Conservation (phyloP, 23 tunicate genomes). For the Ascidia mentula region DNA sequence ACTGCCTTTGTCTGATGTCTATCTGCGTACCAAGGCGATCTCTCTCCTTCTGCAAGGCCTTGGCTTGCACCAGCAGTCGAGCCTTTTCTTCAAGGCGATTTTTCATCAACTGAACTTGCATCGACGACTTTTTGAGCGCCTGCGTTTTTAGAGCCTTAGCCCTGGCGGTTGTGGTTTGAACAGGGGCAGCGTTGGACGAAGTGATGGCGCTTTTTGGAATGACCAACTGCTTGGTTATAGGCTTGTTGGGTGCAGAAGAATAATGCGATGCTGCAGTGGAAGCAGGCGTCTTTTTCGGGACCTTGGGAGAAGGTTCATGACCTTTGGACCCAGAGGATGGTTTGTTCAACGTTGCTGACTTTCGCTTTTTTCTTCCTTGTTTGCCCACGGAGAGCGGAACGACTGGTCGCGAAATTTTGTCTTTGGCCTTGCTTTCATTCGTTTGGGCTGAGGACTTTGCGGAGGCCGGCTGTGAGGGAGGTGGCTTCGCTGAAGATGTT, state of each 20-base stretch:
- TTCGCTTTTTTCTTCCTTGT: no score
- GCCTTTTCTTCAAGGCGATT: slow-evolving; percentile 17
- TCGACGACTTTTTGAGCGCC: not conserved
- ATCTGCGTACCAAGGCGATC: not conserved
- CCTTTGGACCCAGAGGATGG: not conserved
- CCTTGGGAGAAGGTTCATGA: not conserved
- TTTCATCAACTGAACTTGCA: not conserved
- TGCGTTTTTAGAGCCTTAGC: not conserved
- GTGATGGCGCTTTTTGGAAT: not conserved
- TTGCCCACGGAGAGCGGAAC: no score
- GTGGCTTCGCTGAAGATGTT: not conserved
- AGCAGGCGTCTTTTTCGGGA: not conserved
- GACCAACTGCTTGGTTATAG: not conserved
- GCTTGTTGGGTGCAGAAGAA: no score
- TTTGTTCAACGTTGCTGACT: not conserved
- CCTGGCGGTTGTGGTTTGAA: not conserved
- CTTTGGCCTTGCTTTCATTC: not conserved
- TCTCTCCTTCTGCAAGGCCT: not conserved
- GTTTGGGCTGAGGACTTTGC: not conserved
- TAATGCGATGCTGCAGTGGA: not conserved
- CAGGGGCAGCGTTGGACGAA: not conserved
- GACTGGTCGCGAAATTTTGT: no score
- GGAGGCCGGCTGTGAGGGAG: not conserved
- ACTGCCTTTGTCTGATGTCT: not conserved
- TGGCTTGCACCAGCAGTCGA: not conserved